phyloP scores from a whole-genome alignment of 1,140 invertebrate genomes.

The Drosophila tsacasi region DNA sequence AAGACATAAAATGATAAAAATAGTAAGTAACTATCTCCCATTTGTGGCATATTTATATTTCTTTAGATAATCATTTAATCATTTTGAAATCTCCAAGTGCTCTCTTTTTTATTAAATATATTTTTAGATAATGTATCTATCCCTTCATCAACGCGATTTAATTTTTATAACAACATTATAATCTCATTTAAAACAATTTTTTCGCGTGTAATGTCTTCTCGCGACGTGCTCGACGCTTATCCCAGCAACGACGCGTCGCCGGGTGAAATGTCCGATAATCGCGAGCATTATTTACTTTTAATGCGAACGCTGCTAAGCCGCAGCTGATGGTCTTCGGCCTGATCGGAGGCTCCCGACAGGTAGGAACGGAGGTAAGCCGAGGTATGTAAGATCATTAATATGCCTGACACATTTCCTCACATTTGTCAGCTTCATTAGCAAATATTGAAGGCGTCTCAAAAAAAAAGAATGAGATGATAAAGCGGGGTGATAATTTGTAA shows the following conservation, averaged over 20 bases:
- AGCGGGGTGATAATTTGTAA: slow-evolving; percentile 37
- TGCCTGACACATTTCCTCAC: slow-evolving; percentile 63
- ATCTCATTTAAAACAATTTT: not conserved
- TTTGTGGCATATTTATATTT: too few species aligned
- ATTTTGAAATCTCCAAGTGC: too few species aligned
- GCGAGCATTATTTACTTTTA: slow-evolving; percentile 62
- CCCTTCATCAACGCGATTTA: too few species aligned
- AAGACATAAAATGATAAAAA: too few species aligned
- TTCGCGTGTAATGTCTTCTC: slow-evolving; percentile 20
- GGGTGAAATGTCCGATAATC: slow-evolving; percentile 55
- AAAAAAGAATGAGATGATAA: slow-evolving; percentile 10
- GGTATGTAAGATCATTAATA: slow-evolving; percentile 58
- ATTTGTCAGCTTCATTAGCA: slow-evolving; percentile 31
- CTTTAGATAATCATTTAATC: too few species aligned
- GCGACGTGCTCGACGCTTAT: slow-evolving; percentile 47
- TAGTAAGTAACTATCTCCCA: too few species aligned
- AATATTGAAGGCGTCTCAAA: slow-evolving; percentile 28
- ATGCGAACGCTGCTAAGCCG: slow-evolving; percentile 30
- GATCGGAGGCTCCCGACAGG: slow-evolving; percentile 7
- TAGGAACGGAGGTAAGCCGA: slow-evolving; percentile 27
- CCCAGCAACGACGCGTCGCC: slow-evolving; percentile 13
- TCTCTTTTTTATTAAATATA: too few species aligned
- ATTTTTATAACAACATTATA: not conserved
- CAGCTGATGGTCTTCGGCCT: slow-evolving; percentile 4
- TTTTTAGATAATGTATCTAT: too few species aligned